phyloP scores from a whole-genome alignment of 2,797 vertebrate genomes.

The Chrysolophus pictus region DNA sequence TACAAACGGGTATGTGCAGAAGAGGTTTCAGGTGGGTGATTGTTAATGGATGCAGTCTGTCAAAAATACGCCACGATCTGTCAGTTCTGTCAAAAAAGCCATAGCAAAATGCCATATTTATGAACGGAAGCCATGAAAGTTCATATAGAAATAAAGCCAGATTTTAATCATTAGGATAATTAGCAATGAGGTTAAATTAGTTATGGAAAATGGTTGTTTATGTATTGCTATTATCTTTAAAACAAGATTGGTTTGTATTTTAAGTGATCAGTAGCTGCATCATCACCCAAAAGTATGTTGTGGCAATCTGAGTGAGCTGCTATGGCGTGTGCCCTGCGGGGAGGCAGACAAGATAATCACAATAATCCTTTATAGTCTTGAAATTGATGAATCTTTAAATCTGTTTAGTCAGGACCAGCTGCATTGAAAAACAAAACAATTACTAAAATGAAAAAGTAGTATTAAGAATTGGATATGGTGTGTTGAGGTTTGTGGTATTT shows the following conservation, averaged over 20 bases:
- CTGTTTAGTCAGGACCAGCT: constrained; percentile 68
- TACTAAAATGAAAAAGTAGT: neutral
- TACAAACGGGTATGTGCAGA: neutral
- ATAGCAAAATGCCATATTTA: neutral
- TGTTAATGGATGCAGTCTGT: neutral
- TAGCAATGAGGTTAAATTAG: neutral
- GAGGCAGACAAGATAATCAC: constrained; percentile 56
- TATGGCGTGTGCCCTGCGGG: constrained; percentile 47
- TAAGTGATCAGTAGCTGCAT: neutral
- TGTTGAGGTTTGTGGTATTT: neutral
- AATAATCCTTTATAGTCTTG: constrained; percentile 64
- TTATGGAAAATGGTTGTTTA: neutral
- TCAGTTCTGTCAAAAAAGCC: neutral
- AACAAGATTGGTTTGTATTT: constrained; percentile 23
- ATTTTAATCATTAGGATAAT: neutral
- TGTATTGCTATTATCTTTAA: constrained; percentile 21
- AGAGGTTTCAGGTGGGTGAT: neutral
- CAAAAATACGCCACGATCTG: neutral
- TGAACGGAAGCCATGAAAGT: neutral
- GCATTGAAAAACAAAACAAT: constrained; percentile 44
- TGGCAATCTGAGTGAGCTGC: constrained; percentile 43
- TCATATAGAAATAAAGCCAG: neutral
- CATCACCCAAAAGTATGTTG: neutral
- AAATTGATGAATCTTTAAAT: constrained; percentile 67
- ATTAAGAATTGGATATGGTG: neutral